Percentiles rank a stretch among this genome's conserved stretches.
These are phyloP conservation scores for Ormia ochracea DNA, from an alignment of 2,888 invertebrate genomes.

Conservation along the genomic window DNA sequence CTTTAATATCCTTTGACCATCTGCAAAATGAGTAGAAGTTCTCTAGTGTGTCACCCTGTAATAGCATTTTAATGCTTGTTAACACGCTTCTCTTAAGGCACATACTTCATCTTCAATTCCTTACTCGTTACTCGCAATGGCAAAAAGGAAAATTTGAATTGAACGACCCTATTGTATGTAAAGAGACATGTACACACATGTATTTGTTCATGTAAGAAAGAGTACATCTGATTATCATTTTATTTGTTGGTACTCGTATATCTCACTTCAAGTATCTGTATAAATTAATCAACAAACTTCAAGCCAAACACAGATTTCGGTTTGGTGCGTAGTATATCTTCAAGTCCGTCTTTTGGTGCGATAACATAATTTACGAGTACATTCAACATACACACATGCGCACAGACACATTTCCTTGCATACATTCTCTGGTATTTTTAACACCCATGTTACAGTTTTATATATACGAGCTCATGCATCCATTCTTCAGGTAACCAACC, in stretches of 20 bases:
- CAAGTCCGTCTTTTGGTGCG: conserved; percentile 47
- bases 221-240: conserved; percentile 14
- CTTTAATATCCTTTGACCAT: too few relatives aligned
- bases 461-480: conserved; percentile 42
- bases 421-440: conserved; percentile 30
- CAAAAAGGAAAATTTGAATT: too few relatives aligned
- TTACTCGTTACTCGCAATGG: too few relatives aligned
- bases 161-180: too few relatives aligned
- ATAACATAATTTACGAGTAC: conserved; percentile 56
- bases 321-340: conserved; percentile 55
- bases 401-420: neutral
- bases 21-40: too few relatives aligned
- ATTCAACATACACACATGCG: too few relatives aligned
- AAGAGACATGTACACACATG: neutral
- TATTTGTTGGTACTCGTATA: conserved; percentile 22
- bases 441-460: conserved; percentile 60
- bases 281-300: conserved; percentile 56
- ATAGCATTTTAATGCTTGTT: too few relatives aligned
- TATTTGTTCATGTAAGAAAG: neutral
- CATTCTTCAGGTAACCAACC: too few relatives aligned
- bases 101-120: too few relatives aligned
- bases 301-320: conserved; percentile 55
- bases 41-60: too few relatives aligned
- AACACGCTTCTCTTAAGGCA: too few relatives aligned
- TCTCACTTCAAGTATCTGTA: conserved; percentile 42